Base-by-base conservation (phyloP, 2,888 invertebrate genomes). In the Drosophila antonietae region DNA sequence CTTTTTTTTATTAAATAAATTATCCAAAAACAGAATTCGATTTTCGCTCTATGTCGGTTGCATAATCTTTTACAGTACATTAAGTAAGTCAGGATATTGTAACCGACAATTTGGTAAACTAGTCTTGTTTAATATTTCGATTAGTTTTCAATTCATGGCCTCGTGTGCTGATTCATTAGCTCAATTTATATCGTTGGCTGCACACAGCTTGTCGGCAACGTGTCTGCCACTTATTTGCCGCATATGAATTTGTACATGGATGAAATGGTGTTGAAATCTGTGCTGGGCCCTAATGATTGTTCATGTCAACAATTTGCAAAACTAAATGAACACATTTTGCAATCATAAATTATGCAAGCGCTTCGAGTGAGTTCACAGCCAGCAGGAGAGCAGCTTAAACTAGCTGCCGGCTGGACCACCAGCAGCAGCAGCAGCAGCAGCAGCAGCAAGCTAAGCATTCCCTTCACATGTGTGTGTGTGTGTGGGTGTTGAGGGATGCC, bases 281-380 rank as follows among this genome's bases (percentile, higher is more conserved):
- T 77, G 88, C 79, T 67, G 41, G 44, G 73, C 61, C 65, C 75
- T 83, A 87, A 87, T 88, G 87, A 87, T 87, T 88, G 87, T 76
- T 88, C 87, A 82, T 87, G 88, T 88, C 87, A 87, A 87, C 88
- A 87, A 87, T 83, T 87, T 87, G 87, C 85, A 88, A 88, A 87
- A 87, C 87, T 88, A 88, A 87, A 88, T 86, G 88, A 87, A 88
- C 88, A 88, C 83, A 87, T 82, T 87, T 86, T 79, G 80, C 74
- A 83, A 79, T 82, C 87, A 86, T 87, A 82, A 87, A 88, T 87
- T 88, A 87, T 88, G 87, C 84, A 88, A 80, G 72, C 68, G 66
- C 73, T 68, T 63, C 67, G 80, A 80, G 68, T 69, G 75, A 68
- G 75, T 55, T 65, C 68, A 63, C 46, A 70, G 61, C 39, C 43